Conservation (phyloP, 2,797 vertebrate species). For the Cossypha dichroa region DNA sequence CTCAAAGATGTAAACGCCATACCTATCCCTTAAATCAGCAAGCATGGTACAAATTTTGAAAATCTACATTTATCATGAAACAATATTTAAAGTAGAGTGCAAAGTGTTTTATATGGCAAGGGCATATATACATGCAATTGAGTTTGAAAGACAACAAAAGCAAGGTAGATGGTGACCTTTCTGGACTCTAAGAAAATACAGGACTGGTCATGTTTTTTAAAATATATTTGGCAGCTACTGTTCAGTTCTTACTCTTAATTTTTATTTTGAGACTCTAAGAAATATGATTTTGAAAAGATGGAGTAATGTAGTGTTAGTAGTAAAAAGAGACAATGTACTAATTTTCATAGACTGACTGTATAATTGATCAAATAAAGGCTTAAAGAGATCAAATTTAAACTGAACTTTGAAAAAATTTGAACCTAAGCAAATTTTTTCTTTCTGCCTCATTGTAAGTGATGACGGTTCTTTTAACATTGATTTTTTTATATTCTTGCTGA, state of each 20-base stretch:
- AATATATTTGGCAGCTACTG: not conserved
- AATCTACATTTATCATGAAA: not conserved
- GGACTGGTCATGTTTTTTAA: not conserved
- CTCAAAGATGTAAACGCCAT: not conserved
- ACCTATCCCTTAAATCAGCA: not conserved
- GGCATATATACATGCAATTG: not conserved
- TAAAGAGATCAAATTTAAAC: not conserved
- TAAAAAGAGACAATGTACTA: not conserved
- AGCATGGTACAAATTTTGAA: not conserved
- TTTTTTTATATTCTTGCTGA: not conserved
- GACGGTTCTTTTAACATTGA: not conserved
- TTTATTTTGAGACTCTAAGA: not conserved
- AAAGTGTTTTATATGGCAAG: not conserved
- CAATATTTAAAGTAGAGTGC: not conserved
- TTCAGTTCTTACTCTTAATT: not conserved
- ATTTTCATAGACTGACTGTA: not conserved
- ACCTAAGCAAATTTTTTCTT: not conserved
- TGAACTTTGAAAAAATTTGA: not conserved
- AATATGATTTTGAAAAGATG: not conserved
- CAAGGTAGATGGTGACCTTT: not conserved
- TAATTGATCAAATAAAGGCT: not conserved
- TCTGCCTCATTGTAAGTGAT: not conserved
- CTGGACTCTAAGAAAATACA: not conserved
- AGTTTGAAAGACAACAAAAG: not conserved
- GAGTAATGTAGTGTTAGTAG: not conserved